Evolutionary conservation across 2,797 vertebrate genomes (phyloP).

Genomic region (Aplochiton taeniatus): DNA sequence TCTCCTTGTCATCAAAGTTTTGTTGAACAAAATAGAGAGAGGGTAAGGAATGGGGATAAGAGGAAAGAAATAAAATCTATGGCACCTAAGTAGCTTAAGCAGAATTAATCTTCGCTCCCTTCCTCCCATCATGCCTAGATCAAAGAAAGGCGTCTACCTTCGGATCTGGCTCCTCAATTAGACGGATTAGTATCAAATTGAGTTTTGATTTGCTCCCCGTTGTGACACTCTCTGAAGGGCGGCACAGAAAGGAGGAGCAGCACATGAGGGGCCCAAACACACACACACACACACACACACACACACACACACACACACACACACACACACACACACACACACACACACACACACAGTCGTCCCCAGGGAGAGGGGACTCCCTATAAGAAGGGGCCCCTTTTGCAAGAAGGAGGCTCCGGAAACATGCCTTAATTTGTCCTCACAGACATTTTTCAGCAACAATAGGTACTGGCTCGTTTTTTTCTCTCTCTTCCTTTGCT

Average conservation of each 20-base stretch:
- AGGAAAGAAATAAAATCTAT: slow-evolving; percentile 33
- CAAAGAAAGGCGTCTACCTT: slow-evolving; percentile 58
- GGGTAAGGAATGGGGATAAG: slow-evolving; percentile 19
- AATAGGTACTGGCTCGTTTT: slow-evolving; percentile 46
- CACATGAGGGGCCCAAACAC: slow-evolving; percentile 45
- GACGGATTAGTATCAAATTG: slow-evolving; percentile 69
- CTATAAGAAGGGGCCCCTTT: slow-evolving; percentile 40
- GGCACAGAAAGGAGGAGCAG: slow-evolving; percentile 26
- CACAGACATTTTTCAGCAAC: slow-evolving; percentile 49
- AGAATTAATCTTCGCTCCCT: slow-evolving; percentile 47
- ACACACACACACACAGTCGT: slow-evolving; percentile 15
- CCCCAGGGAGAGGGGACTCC: slow-evolving; percentile 16
- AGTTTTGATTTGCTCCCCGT: slow-evolving; percentile 62
- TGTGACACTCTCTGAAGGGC: slow-evolving; percentile 40
- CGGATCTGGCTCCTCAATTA: slow-evolving; percentile 58
- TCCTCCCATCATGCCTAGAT: slow-evolving; percentile 40
- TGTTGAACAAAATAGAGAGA: slow-evolving; percentile 8
- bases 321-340: not conserved
- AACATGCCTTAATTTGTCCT: slow-evolving; percentile 57
- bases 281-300: slow-evolving; percentile 13
- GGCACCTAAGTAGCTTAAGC: slow-evolving; percentile 57
- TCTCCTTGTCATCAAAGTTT: slow-evolving; percentile 2
- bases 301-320: slow-evolving; percentile 5
- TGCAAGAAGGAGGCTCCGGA: slow-evolving; percentile 48
- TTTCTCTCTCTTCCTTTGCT: slow-evolving; percentile 16